Percentiles rank a stretch among this genome's conserved stretches.
These are phyloP conservation scores for Engystomops pustulosus DNA, from an alignment of 2,113 vertebrate genomes.

Conservation along the genomic window DNA sequence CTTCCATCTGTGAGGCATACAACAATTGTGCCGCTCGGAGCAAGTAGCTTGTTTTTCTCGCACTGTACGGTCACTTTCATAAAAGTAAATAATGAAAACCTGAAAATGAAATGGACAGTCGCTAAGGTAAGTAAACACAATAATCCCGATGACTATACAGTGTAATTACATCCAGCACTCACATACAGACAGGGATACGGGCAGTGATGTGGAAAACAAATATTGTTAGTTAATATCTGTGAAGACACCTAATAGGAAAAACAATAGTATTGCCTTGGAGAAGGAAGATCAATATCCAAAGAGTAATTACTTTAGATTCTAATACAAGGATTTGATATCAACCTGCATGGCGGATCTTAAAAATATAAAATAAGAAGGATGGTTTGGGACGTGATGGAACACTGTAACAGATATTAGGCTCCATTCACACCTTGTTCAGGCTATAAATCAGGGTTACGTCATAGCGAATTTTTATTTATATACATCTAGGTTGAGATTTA, in stretches of 20 bases:
- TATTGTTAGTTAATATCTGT: constrained; percentile 48
- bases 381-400: constrained; percentile 10
- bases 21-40: neutral
- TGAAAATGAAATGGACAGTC: constrained; percentile 19
- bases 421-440: neutral
- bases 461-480: neutral
- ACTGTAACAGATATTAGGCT: constrained; percentile 20
- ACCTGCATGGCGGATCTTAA: constrained; percentile 5
- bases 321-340: constrained; percentile 37
- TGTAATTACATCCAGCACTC: constrained; percentile 22
- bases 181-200: constrained; percentile 24
- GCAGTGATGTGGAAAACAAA: constrained; percentile 44
- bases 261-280: constrained; percentile 31
- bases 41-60: neutral
- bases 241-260: constrained; percentile 45
- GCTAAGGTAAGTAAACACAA: constrained; percentile 15
- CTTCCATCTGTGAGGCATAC: too few relatives aligned
- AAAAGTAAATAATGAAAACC: neutral
- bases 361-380: constrained; percentile 18
- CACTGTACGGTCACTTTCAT: neutral
- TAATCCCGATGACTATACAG: constrained; percentile 23
- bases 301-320: constrained; percentile 33
- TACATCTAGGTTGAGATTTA: too few relatives aligned
- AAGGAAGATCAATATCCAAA: constrained; percentile 29
- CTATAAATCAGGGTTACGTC: neutral